A percentile compares a stretch with the other conserved stretches of the same genome.
Evolutionary conservation across 2,797 vertebrate genomes (phyloP).

Genomic region (Lates japonicus): DNA sequence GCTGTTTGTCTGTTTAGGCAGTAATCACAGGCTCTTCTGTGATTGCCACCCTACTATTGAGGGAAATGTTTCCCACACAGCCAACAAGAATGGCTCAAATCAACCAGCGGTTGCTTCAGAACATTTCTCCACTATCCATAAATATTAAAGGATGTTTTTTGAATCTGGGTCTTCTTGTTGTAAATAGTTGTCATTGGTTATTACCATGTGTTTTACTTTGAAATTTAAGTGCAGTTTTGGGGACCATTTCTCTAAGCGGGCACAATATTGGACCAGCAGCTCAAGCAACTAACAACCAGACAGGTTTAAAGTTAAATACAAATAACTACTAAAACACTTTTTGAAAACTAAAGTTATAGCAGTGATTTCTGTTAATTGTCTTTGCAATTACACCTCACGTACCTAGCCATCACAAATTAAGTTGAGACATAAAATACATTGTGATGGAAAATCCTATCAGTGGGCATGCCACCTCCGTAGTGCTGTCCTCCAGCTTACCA

Average conservation of each 20-base stretch:
- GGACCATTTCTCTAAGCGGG: neutral
- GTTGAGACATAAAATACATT: too few species aligned
- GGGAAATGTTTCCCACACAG: slow-evolving; percentile 39
- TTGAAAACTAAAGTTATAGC: neutral
- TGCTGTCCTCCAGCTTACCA: neutral
- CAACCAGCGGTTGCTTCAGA: neutral
- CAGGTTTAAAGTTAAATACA: neutral
- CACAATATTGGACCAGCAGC: neutral
- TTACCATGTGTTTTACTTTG: neutral
- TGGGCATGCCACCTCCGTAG: neutral
- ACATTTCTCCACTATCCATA: neutral
- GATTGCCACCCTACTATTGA: slow-evolving; percentile 24
- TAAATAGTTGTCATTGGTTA: neutral
- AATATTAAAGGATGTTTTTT: neutral
- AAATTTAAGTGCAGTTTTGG: neutral
- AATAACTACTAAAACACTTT: neutral
- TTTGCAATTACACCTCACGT: too few species aligned
- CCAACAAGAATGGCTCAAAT: slow-evolving; percentile 28
- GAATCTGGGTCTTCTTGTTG: neutral
- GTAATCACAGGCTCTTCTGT: slow-evolving; percentile 53
- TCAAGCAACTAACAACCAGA: neutral
- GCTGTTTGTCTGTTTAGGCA: slow-evolving; percentile 55
- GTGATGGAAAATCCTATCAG: neutral
- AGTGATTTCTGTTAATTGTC: too few species aligned
- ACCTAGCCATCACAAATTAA: too few species aligned